Evolutionary conservation across 1,140 invertebrate genomes (phyloP).

Genomic region (Rhynchophorus ferrugineus): DNA sequence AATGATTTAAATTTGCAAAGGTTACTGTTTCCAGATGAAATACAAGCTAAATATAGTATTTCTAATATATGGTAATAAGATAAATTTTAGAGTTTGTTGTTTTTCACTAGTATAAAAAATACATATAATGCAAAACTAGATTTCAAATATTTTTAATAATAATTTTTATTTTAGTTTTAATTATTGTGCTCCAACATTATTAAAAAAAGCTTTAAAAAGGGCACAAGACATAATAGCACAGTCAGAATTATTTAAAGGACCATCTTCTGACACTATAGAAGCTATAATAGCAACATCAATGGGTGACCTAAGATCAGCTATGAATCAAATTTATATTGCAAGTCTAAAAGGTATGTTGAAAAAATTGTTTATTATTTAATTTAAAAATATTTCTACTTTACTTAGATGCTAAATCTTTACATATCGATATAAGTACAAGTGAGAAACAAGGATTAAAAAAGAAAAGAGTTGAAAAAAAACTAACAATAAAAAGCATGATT

Average conservation of each 20-base stretch:
- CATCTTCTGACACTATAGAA: slow-evolving; percentile 51
- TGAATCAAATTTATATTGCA: slow-evolving; percentile 64
- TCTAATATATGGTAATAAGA: slow-evolving; percentile 51
- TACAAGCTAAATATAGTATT: slow-evolving; percentile 53
- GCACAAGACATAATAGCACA: slow-evolving; percentile 46
- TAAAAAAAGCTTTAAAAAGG: slow-evolving; percentile 59
- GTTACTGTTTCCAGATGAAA: slow-evolving; percentile 54
- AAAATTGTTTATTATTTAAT: background rate
- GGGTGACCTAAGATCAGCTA: slow-evolving; percentile 61
- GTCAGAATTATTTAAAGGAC: slow-evolving; percentile 46
- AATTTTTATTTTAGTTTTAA: slow-evolving; percentile 52
- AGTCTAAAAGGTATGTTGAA: slow-evolving; percentile 53
- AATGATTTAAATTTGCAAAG: slow-evolving; percentile 51
- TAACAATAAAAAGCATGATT: slow-evolving; percentile 46
- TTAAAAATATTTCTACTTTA: background rate
- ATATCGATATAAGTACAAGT: too few species aligned
- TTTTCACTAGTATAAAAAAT: slow-evolving; percentile 12
- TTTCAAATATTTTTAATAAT: slow-evolving; percentile 11
- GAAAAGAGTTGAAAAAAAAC: slow-evolving; percentile 23
- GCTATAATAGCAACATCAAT: slow-evolving; percentile 58
- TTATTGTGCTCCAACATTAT: slow-evolving; percentile 51
- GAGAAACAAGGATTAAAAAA: slow-evolving; percentile 33
- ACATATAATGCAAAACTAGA: background rate
- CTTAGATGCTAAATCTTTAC: too few species aligned
- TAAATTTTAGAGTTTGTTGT: slow-evolving; percentile 2